Evolutionary conservation across 2,888 invertebrate genomes (phyloP), one percentile per base, ranked within the genome.

Genomic region (Noctua fimbriata): DNA sequence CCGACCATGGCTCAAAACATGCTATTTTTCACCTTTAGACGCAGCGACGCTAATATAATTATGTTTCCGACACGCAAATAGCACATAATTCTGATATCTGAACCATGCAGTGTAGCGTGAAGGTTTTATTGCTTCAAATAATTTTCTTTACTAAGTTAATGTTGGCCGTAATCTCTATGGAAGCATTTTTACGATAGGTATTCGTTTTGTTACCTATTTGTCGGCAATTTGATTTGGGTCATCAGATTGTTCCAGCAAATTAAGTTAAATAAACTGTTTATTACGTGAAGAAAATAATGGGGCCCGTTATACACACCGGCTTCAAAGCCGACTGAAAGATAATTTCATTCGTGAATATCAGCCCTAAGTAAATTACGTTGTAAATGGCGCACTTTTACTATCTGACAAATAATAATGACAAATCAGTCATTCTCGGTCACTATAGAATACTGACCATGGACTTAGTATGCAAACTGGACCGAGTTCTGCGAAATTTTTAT

Each of bases 21-120:
- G 71, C 69, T n/a, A 85, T 85, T 66, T 74, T 71, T 85, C 75
- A 87, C 73, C 52, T 55, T 85, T 74, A 60, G 81, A 80, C 73
- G 55, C 71, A 81, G 80, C 72, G 76, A 72, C 76, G 81, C 67
- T 85, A 85, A 87, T 85, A 63, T 71, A 72, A 72, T 74, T 81
- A 76, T 55, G 70, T 87, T 85, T 87, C 85, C 81, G 81, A 52
- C 85, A 85, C 88, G 85, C 85, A 71, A 85, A 78, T 78, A 63
- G 73, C 58, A 69, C 83, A 83, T 81, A 74, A 81, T 85, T 87
- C 72, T 70, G 71, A 69, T 88, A 85, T 85, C 72, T 80, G 65
- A 81, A 80, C 87, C 76, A 72, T 85, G 60, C 71, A 87, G 74
- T 74, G 73, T 60, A 72, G 82, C 76, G 81, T 85, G 82, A 77